phyloP scores from a whole-genome alignment of 1,140 invertebrate genomes.

The Drosophila nasuta region DNA sequence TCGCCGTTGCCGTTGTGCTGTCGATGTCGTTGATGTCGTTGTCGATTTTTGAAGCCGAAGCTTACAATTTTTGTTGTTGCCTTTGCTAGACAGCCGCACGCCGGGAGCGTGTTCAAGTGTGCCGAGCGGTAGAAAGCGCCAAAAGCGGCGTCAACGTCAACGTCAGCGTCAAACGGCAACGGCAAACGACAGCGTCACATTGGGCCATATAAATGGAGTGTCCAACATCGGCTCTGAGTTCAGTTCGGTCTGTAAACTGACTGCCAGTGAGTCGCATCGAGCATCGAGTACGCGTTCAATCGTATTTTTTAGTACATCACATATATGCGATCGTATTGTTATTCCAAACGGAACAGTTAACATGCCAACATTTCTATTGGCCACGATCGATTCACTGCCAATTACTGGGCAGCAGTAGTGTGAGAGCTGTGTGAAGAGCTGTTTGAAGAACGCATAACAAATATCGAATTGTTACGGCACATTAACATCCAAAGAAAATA shows the following conservation, averaged over 20 bases:
- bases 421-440: not conserved
- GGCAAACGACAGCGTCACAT: conserved; percentile 2
- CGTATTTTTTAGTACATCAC: not conserved
- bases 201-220: conserved; percentile 68
- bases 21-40: not conserved
- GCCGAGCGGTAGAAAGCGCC: conserved; percentile 61
- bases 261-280: conserved; percentile 33
- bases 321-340: conserved; percentile 14
- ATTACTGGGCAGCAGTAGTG: conserved; percentile 30
- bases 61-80: conserved; percentile 1
- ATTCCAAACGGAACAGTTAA: conserved; percentile 49
- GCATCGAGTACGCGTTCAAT: conserved; percentile 34
- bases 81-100: conserved; percentile 8
- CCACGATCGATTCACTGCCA: conserved; percentile 32
- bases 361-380: conserved; percentile 57
- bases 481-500: conserved; percentile 46
- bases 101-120: conserved; percentile 62
- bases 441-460: not conserved
- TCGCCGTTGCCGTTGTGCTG: not conserved
- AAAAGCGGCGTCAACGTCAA: conserved; percentile 15
- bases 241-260: conserved; percentile 70
- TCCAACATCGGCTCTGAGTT: conserved; percentile 63
- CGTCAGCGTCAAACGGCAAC: not conserved
- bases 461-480: conserved; percentile 50
- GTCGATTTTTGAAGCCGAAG: conserved; percentile 8